phyloP scores from a whole-genome alignment of 1,140 invertebrate species.

The Aphelinus certus region DNA sequence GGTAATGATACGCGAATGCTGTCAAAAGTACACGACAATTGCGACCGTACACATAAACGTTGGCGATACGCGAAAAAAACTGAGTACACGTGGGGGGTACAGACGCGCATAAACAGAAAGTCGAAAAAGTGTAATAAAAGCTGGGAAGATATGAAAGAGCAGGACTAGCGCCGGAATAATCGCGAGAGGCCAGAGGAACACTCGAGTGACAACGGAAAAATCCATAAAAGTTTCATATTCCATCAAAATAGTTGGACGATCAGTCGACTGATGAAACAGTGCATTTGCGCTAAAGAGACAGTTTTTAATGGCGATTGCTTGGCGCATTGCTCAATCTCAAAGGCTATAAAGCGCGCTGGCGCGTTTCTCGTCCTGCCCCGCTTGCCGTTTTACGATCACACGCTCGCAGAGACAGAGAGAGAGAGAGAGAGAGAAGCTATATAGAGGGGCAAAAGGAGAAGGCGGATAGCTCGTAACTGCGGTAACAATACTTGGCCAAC shows the following conservation, averaged over 20 bases:
- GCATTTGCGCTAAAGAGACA: conserved; percentile 34
- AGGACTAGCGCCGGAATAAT: too few relatives aligned
- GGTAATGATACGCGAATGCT: too few relatives aligned
- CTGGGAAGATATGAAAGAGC: too few relatives aligned
- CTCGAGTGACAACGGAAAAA: neutral
- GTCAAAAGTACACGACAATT: too few relatives aligned
- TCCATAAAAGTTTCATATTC: conserved; percentile 20
- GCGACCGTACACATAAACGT: too few relatives aligned
- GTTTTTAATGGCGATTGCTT: conserved; percentile 34
- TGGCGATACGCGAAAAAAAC: too few relatives aligned
- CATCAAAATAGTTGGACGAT: conserved; percentile 22
- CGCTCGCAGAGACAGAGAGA: neutral
- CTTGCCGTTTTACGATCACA: conserved; percentile 27
- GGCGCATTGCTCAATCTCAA: conserved; percentile 36
- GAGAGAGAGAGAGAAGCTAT: too few relatives aligned
- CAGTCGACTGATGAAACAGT: conserved; percentile 29
- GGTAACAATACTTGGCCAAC: neutral
- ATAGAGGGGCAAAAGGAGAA: neutral
- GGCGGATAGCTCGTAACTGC: conserved; percentile 1
- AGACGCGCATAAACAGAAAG: too few relatives aligned
- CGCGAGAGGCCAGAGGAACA: neutral
- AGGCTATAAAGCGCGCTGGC: conserved; percentile 19
- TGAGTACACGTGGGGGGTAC: too few relatives aligned
- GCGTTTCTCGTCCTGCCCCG: conserved; percentile 24
- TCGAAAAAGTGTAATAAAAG: too few relatives aligned